A percentile compares a stretch with the other conserved stretches of the same genome.
phyloP scores from a whole-genome alignment of 2,888 invertebrate species.

The Trichacis sp. region DNA sequence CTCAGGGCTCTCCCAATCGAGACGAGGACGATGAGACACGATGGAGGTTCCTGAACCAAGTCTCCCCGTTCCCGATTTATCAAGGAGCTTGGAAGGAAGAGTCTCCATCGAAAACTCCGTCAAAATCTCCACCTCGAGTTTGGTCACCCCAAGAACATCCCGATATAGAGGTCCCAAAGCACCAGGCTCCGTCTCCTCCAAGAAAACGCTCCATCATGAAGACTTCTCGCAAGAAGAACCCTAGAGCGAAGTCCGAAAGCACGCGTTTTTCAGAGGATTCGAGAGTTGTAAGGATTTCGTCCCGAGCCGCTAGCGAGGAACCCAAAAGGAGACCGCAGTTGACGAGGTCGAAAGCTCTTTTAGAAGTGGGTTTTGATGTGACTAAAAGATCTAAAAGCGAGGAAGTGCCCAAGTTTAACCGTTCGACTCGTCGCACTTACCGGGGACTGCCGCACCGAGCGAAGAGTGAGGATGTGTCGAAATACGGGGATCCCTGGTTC shows the following conservation, averaged over 20 bases:
- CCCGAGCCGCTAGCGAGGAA: constrained; percentile 60
- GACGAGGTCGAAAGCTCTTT: constrained; percentile 59
- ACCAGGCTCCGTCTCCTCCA: constrained; percentile 46
- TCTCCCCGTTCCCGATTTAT: constrained; percentile 64
- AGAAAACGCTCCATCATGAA: constrained; percentile 48
- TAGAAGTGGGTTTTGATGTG: constrained; percentile 58
- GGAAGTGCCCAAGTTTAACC: constrained; percentile 60
- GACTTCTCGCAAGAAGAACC: constrained; percentile 49
- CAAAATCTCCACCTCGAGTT: constrained; percentile 47
- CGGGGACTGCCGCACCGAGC: constrained; percentile 60
- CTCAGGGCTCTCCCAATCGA: constrained; percentile 47
- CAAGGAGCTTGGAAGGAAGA: constrained; percentile 66
- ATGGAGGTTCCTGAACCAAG: constrained; percentile 61
- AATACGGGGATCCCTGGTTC: constrained; percentile 60
- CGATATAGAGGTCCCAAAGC: constrained; percentile 31
- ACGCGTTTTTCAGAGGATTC: constrained; percentile 41
- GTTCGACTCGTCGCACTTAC: constrained; percentile 47
- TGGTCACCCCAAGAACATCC: constrained; percentile 57
- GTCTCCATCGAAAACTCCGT: constrained; percentile 60
- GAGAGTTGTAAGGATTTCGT: constrained; percentile 41
- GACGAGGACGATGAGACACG: constrained; percentile 61
- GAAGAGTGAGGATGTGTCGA: constrained; percentile 63
- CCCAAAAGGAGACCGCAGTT: constrained; percentile 59
- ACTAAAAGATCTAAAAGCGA: constrained; percentile 65
- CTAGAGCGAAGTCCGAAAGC: constrained; percentile 53